Base-by-base conservation (phyloP, 2,888 invertebrate species). In the Macrophya annulata region DNA sequence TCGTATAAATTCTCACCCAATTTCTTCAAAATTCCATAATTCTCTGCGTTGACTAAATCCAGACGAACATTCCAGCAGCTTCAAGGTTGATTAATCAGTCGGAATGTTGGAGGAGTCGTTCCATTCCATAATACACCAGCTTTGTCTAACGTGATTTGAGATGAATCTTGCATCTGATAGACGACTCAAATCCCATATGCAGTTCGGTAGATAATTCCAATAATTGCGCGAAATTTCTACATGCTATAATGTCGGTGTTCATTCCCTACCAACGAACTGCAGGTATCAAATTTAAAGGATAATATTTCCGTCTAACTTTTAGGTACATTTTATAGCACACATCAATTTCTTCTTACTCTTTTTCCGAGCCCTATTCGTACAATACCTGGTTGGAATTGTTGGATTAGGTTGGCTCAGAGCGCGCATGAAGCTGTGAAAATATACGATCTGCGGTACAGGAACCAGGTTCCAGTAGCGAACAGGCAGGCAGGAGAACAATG, bases 361-460 rank as follows among this genome's bases (percentile, higher is more conserved):
- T 40, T 81, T 37, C 40, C 43, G 10, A 51, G 43, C 72, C 43
- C 72, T 21, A 5, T 74, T n/a, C 4, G 43, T 6, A 25, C 43
- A 1, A 21, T 31, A 31, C 51, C 25, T 15, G 37, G 68, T 25
- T 45, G 81, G 62, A 62, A 81, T 81, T 62, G 81, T 81, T 81
- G 81, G 81, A 81, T 81, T 81, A 81, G 81, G 81, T 43, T 81
- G 81, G 81, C 81, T 81, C 81, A 59, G 81, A 62, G 81, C 9
- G 59, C 21, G 81, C 40, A 81, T 62, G 62, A 81, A 81, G 12
- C 81, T 62, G 43, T n/a, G 59, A 43, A 62, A 81, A 81, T 81
- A 81, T 81, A 81, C 62, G 31, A 8, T 62, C 40, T 77, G 48
- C 15, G 48, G 76, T 55, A 37, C n/a, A 77, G 74, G 74, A 25